A percentile compares a stretch with the other conserved stretches of the same genome.
Conservation (phyloP, 2,113 vertebrate species). For the Arizona elegans region DNA sequence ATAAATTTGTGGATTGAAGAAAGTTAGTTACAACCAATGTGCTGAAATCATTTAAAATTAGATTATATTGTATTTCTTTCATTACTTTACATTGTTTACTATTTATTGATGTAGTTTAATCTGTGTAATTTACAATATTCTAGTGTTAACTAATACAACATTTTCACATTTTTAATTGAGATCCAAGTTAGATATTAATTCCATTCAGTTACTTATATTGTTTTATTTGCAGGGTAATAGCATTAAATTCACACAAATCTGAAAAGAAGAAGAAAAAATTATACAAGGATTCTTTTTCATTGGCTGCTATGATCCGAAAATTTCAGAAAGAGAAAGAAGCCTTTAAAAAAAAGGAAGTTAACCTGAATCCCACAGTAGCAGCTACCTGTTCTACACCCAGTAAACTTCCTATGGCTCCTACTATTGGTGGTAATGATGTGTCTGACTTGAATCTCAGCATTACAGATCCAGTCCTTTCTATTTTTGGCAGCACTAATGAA, state of each 20-base stretch:
- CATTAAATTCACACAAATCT: constrained; percentile 88
- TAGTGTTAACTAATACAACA: not conserved
- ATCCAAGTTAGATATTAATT: not conserved
- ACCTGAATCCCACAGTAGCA: constrained; percentile 56
- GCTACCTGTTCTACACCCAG: constrained; percentile 65
- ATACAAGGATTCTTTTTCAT: constrained; percentile 88
- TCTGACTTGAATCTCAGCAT: constrained; percentile 73
- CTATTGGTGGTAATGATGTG: constrained; percentile 67
- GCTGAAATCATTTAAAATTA: not conserved
- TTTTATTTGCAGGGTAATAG: constrained; percentile 76
- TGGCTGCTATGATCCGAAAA: constrained; percentile 94
- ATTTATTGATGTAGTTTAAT: not conserved
- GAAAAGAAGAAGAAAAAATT: constrained; percentile 98
- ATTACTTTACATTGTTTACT: not conserved
- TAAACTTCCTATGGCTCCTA: constrained; percentile 62
- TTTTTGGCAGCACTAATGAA: constrained; percentile 89
- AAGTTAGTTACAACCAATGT: not conserved
- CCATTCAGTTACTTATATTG: not conserved
- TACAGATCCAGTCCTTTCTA: constrained; percentile 86
- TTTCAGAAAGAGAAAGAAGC: constrained; percentile 95
- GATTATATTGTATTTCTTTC: not conserved
- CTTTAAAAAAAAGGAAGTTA: constrained; percentile 80
- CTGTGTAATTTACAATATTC: not conserved
- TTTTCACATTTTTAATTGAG: not conserved
- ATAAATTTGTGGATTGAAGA: not conserved